Conservation (phyloP, 2,888 invertebrate species). For the Tupiocoris notatus region DNA sequence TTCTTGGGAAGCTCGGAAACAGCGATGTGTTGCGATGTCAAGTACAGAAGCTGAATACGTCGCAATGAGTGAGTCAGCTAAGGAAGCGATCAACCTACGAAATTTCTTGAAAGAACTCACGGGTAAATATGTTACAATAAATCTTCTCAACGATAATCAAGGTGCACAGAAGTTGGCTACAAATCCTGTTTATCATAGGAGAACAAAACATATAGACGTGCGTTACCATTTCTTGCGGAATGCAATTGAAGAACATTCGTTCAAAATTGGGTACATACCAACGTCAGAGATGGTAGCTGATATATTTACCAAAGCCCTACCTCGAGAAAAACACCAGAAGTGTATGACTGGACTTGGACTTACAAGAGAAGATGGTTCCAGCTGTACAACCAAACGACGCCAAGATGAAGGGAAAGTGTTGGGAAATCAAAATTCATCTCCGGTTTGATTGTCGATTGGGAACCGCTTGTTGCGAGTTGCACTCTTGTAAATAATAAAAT, state of each 20-base stretch:
- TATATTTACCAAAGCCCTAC: not conserved
- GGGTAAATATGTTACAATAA: not conserved
- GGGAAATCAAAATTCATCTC: not conserved
- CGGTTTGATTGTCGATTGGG: not conserved
- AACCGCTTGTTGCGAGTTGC: not conserved
- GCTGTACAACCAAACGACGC: not conserved
- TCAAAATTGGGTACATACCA: not conserved
- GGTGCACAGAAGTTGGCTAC: conserved; percentile 1
- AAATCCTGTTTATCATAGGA: not conserved
- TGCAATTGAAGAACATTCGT: not conserved
- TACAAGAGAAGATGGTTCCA: not conserved
- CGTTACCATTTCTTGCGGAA: not conserved
- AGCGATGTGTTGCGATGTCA: conserved; percentile 21
- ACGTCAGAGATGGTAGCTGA: not conserved
- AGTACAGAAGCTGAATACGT: conserved; percentile 15
- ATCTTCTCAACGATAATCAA: conserved; percentile 1
- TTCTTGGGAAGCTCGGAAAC: conserved; percentile 18
- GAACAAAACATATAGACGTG: not conserved
- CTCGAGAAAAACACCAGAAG: not conserved
- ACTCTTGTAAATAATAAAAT: not conserved
- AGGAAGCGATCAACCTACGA: conserved; percentile 12
- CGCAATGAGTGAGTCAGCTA: conserved; percentile 4
- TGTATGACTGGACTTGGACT: not conserved
- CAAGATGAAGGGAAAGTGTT: not conserved
- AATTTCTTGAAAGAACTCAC: not conserved